Evolutionary conservation across 2,797 vertebrate genomes (phyloP), one percentile per base, ranked within the genome.

Genomic region (Caiman crocodilus): DNA sequence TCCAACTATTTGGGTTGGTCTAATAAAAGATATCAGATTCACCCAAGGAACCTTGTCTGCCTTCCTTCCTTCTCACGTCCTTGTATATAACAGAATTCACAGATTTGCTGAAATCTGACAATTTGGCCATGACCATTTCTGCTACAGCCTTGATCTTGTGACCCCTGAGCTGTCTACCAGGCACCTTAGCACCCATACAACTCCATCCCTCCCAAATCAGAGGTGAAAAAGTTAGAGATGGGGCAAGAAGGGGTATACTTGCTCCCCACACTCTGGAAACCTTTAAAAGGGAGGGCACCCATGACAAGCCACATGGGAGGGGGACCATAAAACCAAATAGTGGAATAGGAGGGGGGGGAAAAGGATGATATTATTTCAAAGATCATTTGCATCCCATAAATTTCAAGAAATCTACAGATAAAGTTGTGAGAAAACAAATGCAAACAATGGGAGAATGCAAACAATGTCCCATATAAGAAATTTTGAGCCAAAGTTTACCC

Each of bases 401-500:
- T 50, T 10, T 11, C 42, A 50, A 10, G 9, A 50, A 11, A 50
- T 50, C 42, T 73, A 25, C 69, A 73, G 14, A 73, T 25, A 25
- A 73, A 73, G 35, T 4, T 50, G 13, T 25, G 32, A 23, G 35
- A 25, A 20, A 50, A n/a, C n/a, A n/a, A 42, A 50, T 50, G 61
- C 0, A 79, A 26, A 65, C 61, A 14, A 2, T 2, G n/a, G n/a
- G n/a, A n/a, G n/a, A 42, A 50, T 50, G 61, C 0, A 79, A 26
- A 65, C 61, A 14, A 2, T 2, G n/a, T n/a, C n/a, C n/a, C n/a
- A n/a, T n/a, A n/a, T n/a, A n/a, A n/a, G n/a, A n/a, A 30, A 60
- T 15, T 59, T 84, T 85, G 88, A 80, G 28, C 67, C 84, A 30
- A 1, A 78, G 42, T n/a, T 26, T 80, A 50, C 56, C 81, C 76